Evolutionary conservation across 2,797 vertebrate species (phyloP).

Genomic region (Pipistrellus nathusii): DNA sequence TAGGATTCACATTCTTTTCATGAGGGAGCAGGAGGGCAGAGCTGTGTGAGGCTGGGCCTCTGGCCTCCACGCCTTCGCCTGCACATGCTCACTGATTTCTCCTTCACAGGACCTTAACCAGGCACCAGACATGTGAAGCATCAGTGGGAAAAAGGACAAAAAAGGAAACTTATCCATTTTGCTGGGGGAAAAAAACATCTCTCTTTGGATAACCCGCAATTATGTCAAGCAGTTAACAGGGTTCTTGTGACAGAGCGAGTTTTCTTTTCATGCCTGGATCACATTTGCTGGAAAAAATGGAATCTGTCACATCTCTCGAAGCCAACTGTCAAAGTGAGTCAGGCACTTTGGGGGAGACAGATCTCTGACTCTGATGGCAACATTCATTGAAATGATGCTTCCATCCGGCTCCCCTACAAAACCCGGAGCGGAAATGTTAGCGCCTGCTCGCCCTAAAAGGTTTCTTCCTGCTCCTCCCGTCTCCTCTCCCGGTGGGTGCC

Average conservation of each 20-base stretch:
- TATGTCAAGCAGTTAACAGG: slow-evolving; percentile 60
- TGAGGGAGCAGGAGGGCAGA: neutral
- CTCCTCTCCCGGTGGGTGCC: neutral
- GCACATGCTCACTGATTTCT: rapidly evolving
- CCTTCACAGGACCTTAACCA: neutral
- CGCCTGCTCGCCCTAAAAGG: slow-evolving; percentile 48
- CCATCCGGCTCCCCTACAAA: slow-evolving; percentile 80
- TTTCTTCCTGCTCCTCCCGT: slow-evolving; percentile 41
- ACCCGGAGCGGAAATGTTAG: slow-evolving; percentile 63
- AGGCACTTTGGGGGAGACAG: slow-evolving; percentile 75
- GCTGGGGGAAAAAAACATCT: neutral
- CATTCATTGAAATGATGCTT: slow-evolving; percentile 79
- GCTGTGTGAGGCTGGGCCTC: rapidly evolving
- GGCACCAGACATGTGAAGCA: neutral
- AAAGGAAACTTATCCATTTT: slow-evolving; percentile 48
- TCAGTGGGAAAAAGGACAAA: neutral
- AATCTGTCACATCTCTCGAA: slow-evolving; percentile 81
- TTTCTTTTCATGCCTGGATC: slow-evolving; percentile 71
- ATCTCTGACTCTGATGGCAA: slow-evolving; percentile 80
- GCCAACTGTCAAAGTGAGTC: slow-evolving; percentile 79
- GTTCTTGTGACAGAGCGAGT: slow-evolving; percentile 28
- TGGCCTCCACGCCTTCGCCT: rapidly evolving
- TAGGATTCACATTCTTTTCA: neutral
- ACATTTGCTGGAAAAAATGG: slow-evolving; percentile 76
- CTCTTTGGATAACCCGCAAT: neutral